phyloP scores from a whole-genome alignment of 2,888 invertebrate species.

The Drosophila mettleri region DNA sequence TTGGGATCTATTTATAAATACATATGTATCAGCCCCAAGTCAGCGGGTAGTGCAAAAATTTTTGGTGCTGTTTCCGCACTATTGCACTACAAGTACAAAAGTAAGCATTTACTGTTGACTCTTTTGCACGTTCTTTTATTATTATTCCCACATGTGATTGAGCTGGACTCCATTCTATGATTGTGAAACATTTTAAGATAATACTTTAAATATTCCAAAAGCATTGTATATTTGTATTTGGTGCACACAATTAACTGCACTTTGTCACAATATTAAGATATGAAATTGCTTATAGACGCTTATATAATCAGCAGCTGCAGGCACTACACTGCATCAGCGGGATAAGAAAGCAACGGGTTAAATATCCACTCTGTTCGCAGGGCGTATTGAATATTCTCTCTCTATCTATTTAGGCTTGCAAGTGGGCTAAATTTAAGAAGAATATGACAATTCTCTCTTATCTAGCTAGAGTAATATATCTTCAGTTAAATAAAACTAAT shows the following conservation, averaged over 20 bases:
- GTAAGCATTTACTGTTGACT: constrained; percentile 37
- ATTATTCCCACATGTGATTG: constrained; percentile 64
- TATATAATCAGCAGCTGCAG: neutral
- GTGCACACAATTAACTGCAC: constrained; percentile 40
- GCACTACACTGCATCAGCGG: neutral
- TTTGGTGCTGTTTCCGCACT: constrained; percentile 19
- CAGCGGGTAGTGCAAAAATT: constrained; percentile 16
- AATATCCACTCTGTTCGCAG: neutral
- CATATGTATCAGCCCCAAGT: constrained; percentile 1
- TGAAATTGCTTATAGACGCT: constrained; percentile 17
- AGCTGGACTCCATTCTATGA: constrained; percentile 26
- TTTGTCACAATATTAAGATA: constrained; percentile 41
- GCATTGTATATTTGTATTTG: neutral
- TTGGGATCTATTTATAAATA: constrained; percentile 46
- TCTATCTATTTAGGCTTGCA: too few species aligned
- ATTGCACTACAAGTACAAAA: constrained; percentile 31
- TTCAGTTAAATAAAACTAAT: too few species aligned
- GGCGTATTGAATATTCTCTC: neutral
- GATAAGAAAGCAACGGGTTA: neutral
- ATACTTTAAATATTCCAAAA: neutral
- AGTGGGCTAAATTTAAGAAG: too few species aligned
- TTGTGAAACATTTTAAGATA: constrained; percentile 18
- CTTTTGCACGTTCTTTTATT: constrained; percentile 53
- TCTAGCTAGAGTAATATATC: too few species aligned
- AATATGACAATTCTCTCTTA: too few species aligned